Base-by-base conservation (phyloP, 2,888 invertebrate genomes). In the Athalia circularis region DNA sequence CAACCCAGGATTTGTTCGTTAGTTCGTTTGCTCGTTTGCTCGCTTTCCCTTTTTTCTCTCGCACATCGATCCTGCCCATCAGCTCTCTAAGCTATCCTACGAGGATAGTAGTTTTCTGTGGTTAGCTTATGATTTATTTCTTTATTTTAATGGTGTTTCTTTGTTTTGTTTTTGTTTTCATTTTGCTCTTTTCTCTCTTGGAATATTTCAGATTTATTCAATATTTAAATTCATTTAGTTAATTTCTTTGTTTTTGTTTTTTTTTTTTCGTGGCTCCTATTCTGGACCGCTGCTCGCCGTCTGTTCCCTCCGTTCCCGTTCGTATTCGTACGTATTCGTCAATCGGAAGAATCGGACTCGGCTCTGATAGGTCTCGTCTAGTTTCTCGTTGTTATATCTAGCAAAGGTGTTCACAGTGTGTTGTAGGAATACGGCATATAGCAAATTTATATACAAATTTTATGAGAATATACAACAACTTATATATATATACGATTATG, bases 61-160 rank as follows among this genome's bases (percentile, higher is more conserved):
- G 29, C 29, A 29, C 29, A 29, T 29, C 29, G 29, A 29, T 29
- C 29, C 29, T 29, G 83, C 85, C 86, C 85, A 81, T 87, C 85
- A 29, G 29, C 86, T 80, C 81, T 86, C 85, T 89, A 89, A 89
- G 89, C 88, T 87, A 89, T 85, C 89, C 89, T 89, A 88, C 87
- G 86, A 86, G 77, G 65, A 54, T 74, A 68, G 72, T 82, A 84
- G 82, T 84, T 84, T 82, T 82, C 82, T 84, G 79, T 81, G 84
- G 85, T 86, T 86, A 87, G 84, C 81, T 81, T 72, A 67, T 80
- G 67, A 11, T 65, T 65, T 52, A 79, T 81, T 81, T 79, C 50
- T 65, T 67, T 77, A 74, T 79, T 78, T 62, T 48, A 50, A 64
- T 68, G 64, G 50, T 64, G 76, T 81, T 79, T 54, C 61, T 64